Evolutionary conservation across 2,888 invertebrate species (phyloP).

Genomic region (Sminthurinus aureus): DNA sequence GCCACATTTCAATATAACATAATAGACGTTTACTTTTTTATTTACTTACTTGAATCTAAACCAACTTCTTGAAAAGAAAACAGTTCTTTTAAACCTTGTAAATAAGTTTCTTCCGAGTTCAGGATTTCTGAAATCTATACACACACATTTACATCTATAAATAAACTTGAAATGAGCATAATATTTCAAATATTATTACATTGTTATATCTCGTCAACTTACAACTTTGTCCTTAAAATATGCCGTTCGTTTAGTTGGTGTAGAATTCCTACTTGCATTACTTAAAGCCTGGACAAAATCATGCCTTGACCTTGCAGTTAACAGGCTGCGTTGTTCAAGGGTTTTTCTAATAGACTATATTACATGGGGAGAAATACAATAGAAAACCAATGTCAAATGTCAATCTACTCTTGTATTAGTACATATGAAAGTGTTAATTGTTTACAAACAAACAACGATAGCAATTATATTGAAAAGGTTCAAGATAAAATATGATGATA

Average conservation of each 20-base stretch:
- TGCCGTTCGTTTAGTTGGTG: conserved; percentile 7
- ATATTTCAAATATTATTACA: no score
- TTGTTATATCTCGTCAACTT: no score
- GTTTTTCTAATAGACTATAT: conserved; percentile 56
- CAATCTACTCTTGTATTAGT: no score
- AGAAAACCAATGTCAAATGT: no score
- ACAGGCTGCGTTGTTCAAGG: conserved; percentile 55
- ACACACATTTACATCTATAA: no score
- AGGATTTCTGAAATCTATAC: conserved; percentile 69
- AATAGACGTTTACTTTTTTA: no score
- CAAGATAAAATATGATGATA: no score
- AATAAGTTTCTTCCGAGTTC: conserved; percentile 51
- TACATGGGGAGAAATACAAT: no score
- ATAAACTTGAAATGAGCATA: no score
- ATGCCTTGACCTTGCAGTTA: conserved; percentile 53
- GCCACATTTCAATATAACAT: not conserved
- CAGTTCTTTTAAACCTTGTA: conserved; percentile 26
- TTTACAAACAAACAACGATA: no score
- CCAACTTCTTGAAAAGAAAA: conserved; percentile 20
- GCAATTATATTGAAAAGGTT: no score
- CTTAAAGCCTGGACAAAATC: conserved; percentile 56
- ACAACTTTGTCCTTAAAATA: conserved; percentile 49
- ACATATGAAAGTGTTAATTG: no score
- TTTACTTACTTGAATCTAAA: conserved; percentile 22
- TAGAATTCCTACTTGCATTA: conserved; percentile 35